These are phyloP conservation scores for Temnothorax rugatulus DNA, from an alignment of 2,888 invertebrate species.

Conservation along the genomic window DNA sequence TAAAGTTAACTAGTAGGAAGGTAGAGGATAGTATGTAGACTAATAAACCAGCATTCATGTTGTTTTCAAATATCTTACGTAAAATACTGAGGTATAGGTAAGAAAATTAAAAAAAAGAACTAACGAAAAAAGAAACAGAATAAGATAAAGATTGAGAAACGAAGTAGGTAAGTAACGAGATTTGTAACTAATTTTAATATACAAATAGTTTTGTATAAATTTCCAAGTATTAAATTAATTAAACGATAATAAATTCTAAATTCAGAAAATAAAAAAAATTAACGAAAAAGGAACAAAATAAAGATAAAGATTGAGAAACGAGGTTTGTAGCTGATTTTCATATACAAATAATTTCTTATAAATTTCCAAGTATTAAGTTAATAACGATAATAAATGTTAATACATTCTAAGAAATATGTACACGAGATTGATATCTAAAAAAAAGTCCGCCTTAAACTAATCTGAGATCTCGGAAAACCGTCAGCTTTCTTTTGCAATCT, in stretches of 20 bases:
- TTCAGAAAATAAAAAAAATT: background rate
- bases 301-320: background rate
- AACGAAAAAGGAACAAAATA: background rate
- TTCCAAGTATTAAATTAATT: too few relatives aligned
- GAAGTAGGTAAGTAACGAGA: too few relatives aligned
- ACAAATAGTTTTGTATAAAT: too few relatives aligned
- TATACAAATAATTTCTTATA: background rate
- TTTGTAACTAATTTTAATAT: too few relatives aligned
- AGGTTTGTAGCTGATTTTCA: background rate
- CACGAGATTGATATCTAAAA: background rate
- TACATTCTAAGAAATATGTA: background rate
- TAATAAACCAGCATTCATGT: background rate
- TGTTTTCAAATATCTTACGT: conserved; percentile 12
- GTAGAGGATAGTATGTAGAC: background rate
- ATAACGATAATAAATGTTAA: background rate
- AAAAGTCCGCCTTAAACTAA: background rate
- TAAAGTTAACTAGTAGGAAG: conserved; percentile 16
- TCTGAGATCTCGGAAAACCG: background rate
- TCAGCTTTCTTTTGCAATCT: background rate
- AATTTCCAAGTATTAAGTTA: background rate
- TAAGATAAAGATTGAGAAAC: too few relatives aligned
- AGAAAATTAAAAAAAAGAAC: background rate
- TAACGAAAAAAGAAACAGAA: background rate
- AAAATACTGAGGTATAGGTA: background rate
- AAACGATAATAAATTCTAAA: too few relatives aligned